Evolutionary conservation across 2,113 vertebrate genomes (phyloP), one percentile per base, ranked within the genome.

Genomic region (Pterocles orientalis): DNA sequence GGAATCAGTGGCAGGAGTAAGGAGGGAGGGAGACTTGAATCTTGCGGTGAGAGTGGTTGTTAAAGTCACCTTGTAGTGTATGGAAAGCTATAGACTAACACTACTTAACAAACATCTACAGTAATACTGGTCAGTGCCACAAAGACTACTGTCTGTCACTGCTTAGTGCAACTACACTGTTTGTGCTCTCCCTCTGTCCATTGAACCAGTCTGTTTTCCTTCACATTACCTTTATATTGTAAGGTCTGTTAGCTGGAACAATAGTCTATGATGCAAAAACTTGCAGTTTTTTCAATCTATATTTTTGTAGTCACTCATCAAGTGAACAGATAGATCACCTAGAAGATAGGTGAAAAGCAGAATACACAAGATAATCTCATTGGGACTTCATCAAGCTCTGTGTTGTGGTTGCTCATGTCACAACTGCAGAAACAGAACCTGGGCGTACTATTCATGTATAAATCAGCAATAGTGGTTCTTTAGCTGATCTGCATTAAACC

Each of bases 101-200:
- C 39, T 66, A 29, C 53, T 57, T 53, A 86, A 82, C 12, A 62
- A 88, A n/a, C 8, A 73, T 9, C 50, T 70, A 70, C 20, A 33
- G 24, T n/a, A 75, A 51, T 7, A 50, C 13, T 2, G 4, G 4
- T 47, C n/a, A 70, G 28, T 41, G 36, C 13, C 50, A 84, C 34
- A 24, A 72, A 69, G 41, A 50, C 28, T 29, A 14, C 53, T 12
- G 10, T 21, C 51, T 64, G 28, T 10, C 60, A 41, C 29, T 53
- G 13, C 12, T 62, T 6, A 28, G 10, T 16, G 73, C 1, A 2
- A 53, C 31, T 72, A 19, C 0, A 0, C 13, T 51, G 58, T 53
- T 82, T 64, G 28, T 23, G 10, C 14, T 61, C 29, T 41, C 19
- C 17, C 31, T 78, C 39, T 50, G 25, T 19, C 23, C 39, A 36